These are phyloP conservation scores for Aradus depressus DNA, from an alignment of 2,888 invertebrate species.

Conservation along the genomic window DNA sequence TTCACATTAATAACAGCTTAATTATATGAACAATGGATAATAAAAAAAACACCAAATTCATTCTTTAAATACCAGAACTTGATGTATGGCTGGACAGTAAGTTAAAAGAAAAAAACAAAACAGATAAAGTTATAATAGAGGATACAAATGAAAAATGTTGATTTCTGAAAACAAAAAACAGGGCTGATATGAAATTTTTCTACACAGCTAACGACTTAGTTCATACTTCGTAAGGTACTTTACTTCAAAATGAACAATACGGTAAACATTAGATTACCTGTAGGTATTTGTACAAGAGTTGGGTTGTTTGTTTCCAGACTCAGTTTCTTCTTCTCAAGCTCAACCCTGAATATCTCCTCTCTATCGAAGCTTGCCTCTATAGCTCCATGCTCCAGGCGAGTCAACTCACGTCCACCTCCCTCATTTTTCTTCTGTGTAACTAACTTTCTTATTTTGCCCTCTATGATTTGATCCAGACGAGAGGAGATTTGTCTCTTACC, in stretches of 20 bases:
- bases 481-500: conserved; percentile 48
- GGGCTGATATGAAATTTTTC: too few relatives aligned
- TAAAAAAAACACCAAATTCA: too few relatives aligned
- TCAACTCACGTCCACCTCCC: too few relatives aligned
- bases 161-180: too few relatives aligned
- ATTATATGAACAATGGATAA: too few relatives aligned
- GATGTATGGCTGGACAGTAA: too few relatives aligned
- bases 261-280: conserved; percentile 39
- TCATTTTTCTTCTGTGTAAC: conserved; percentile 11
- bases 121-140: too few relatives aligned
- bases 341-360: conserved; percentile 56
- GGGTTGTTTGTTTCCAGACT: background rate
- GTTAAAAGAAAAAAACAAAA: too few relatives aligned
- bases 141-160: too few relatives aligned
- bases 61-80: too few relatives aligned
- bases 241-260: background rate
- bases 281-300: conserved; percentile 57
- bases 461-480: conserved; percentile 62
- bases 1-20: too few relatives aligned
- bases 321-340: conserved; percentile 51
- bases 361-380: conserved; percentile 38
- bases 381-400: conserved; percentile 34
- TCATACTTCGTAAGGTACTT: conserved; percentile 8
- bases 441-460: conserved; percentile 59
- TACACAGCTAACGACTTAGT: too few relatives aligned